Percentiles rank a stretch among this genome's conserved stretches.
Conservation (phyloP, 2,888 invertebrate genomes). For the Cryptocephalus moraei region DNA sequence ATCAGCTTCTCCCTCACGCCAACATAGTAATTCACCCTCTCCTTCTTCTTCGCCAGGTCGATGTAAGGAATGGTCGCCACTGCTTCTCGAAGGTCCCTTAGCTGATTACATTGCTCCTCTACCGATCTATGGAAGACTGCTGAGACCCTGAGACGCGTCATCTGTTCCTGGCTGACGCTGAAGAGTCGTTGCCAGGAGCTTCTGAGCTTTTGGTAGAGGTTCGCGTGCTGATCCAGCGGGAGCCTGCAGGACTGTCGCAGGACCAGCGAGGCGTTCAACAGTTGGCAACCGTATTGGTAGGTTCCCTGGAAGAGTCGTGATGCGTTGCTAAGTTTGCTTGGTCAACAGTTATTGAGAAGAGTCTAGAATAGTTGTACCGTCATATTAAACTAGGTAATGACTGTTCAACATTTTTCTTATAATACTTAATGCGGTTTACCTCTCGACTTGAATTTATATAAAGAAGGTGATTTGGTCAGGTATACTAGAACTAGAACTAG, state of each 20-base stretch:
- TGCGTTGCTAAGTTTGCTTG: too few relatives aligned
- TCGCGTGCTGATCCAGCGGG: slow-evolving; percentile 46
- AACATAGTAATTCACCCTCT: slow-evolving; percentile 45
- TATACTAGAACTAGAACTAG: too few relatives aligned
- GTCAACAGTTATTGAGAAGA: too few relatives aligned
- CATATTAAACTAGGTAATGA: too few relatives aligned
- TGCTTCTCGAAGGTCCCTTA: slow-evolving; percentile 49
- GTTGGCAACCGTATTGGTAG: slow-evolving; percentile 70
- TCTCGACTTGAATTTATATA: too few relatives aligned
- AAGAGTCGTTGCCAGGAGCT: slow-evolving; percentile 60
- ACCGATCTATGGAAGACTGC: slow-evolving; percentile 62
- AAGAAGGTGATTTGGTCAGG: too few relatives aligned
- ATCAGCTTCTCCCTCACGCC: slow-evolving; percentile 52
- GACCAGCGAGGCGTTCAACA: slow-evolving; percentile 63
- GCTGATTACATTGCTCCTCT: slow-evolving; percentile 52
- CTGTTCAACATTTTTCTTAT: too few relatives aligned
- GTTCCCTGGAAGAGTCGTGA: slow-evolving; percentile 49
- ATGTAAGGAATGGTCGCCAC: slow-evolving; percentile 41
- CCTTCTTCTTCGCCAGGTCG: slow-evolving; percentile 37
- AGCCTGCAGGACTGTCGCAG: slow-evolving; percentile 62
- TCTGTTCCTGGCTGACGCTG: slow-evolving; percentile 61
- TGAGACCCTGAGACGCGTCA: slow-evolving; percentile 63
- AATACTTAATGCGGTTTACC: too few relatives aligned
- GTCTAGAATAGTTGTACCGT: too few relatives aligned
- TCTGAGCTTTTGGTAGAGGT: slow-evolving; percentile 47